A percentile compares a stretch with the other conserved stretches of the same genome.
phyloP scores from a whole-genome alignment of 2,113 vertebrate species.

The Melanostigma gelatinosum region DNA sequence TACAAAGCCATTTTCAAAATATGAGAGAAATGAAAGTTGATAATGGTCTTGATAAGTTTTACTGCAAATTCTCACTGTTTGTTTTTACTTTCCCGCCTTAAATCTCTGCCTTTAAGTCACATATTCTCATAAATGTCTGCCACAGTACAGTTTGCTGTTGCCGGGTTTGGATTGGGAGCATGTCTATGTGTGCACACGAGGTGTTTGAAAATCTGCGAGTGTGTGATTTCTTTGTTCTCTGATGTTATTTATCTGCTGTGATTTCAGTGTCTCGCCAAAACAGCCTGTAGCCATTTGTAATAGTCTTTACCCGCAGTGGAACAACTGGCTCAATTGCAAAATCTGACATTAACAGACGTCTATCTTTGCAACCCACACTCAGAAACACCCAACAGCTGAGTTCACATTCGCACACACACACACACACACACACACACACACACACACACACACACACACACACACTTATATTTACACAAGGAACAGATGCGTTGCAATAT shows the following conservation, averaged over 20 bases:
- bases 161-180: conserved; percentile 13
- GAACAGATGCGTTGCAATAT: conserved; percentile 70
- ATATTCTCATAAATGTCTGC: background rate
- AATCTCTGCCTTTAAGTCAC: conserved; percentile 3
- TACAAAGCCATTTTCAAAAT: background rate
- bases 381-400: conserved; percentile 28
- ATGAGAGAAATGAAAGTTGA: background rate
- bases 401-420: background rate
- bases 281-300: conserved; percentile 54
- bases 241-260: conserved; percentile 52
- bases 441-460: conserved; percentile 15
- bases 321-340: conserved; percentile 59
- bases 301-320: conserved; percentile 55
- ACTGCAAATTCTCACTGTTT: background rate
- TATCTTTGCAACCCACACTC: conserved; percentile 34
- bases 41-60: background rate
- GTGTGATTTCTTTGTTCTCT: conserved; percentile 26
- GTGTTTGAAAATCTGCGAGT: background rate
- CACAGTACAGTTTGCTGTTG: conserved; percentile 2
- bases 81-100: background rate
- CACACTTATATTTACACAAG: conserved; percentile 10
- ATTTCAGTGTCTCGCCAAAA: conserved; percentile 42
- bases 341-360: conserved; percentile 57
- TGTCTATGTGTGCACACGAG: background rate
- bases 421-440: conserved; percentile 17